Evolutionary conservation across 2,888 invertebrate genomes (phyloP), one percentile per base, ranked within the genome.

Genomic region (Ichneumoninae sp.): DNA sequence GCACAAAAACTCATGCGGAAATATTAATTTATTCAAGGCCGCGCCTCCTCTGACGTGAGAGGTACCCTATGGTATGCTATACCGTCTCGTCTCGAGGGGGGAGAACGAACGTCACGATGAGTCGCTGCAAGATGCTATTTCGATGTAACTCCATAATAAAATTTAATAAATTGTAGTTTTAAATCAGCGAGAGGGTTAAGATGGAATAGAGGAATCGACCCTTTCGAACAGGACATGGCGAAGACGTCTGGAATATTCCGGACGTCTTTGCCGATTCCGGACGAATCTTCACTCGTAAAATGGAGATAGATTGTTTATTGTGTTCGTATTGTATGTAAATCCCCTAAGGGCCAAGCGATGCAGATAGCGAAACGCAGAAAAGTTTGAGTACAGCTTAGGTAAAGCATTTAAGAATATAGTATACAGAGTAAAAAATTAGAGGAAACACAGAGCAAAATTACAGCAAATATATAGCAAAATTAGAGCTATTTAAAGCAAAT

Each of bases 11-110:
- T 54, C 62, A 57, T 44, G 77, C 78, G 83, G 72, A 84, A 86
- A 82, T 86, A 85, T 83, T 86, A 86, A 86, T 86, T 82, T 83
- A 86, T 86, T 85, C 86, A 77, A 80, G 76, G 80, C 77, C 76
- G 81, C 83, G 82, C 78, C 83, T 77, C 78, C 83, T 75, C 36
- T 79, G 72, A 83, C 83, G 76, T 71, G 71, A 66, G 77, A 74
- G 77, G 72, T 71, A 69, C 36, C 13, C 52, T 30, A 57, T 70
- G 65, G 70, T 57, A 69, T 57, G 72, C 68, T 80, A 77, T 77
- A 76, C 57, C 81, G 4, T 65, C 16, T 75, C 65, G 62, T 79
- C 81, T 57, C 70, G 57, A 60, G 44, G 68, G 52, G 66, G 57
- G 57, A 10, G 57, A 8, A 0, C 40, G 30, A 78, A 65, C 66